phyloP scores from a whole-genome alignment of 2,797 vertebrate genomes.

The Telmatherina bonti region DNA sequence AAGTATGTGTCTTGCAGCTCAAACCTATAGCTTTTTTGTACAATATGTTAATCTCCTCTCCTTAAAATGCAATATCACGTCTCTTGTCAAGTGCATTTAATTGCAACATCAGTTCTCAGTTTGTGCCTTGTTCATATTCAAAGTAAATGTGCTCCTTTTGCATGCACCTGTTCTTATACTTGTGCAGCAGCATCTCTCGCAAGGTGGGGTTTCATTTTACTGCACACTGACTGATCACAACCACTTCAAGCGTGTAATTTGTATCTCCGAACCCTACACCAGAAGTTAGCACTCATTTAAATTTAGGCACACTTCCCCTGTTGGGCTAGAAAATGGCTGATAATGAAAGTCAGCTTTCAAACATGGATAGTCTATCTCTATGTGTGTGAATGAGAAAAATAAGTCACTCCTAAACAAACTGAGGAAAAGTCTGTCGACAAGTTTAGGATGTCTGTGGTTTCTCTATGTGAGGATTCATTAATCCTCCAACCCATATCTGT shows the following conservation, averaged over 20 bases:
- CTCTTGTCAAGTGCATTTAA: neutral
- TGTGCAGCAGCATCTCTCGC: neutral
- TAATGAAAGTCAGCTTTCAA: slow-evolving; percentile 32
- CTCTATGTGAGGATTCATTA: slow-evolving; percentile 35
- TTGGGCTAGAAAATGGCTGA: slow-evolving; percentile 34
- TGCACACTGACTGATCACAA: slow-evolving; percentile 21
- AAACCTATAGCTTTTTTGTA: neutral
- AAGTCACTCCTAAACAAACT: slow-evolving; percentile 25
- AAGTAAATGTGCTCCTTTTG: slow-evolving; percentile 3
- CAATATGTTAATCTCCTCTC: neutral
- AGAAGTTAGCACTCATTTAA: slow-evolving; percentile 17
- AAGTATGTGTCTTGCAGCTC: neutral
- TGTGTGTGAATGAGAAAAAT: slow-evolving; percentile 2
- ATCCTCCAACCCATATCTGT: slow-evolving; percentile 33
- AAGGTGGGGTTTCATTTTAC: slow-evolving; percentile 1
- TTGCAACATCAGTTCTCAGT: slow-evolving; percentile 2
- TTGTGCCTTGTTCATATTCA: slow-evolving; percentile 2
- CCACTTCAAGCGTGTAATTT: slow-evolving; percentile 14
- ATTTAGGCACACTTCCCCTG: slow-evolving; percentile 46
- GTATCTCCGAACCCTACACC: neutral
- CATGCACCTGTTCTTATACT: slow-evolving; percentile 5
- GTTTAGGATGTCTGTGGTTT: slow-evolving; percentile 26
- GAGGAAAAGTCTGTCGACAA: slow-evolving; percentile 5
- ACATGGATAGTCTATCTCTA: slow-evolving; percentile 10
- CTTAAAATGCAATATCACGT: neutral